Base-by-base conservation (phyloP, 1,140 invertebrate genomes). In the Pseudomyrmex pallidus region DNA sequence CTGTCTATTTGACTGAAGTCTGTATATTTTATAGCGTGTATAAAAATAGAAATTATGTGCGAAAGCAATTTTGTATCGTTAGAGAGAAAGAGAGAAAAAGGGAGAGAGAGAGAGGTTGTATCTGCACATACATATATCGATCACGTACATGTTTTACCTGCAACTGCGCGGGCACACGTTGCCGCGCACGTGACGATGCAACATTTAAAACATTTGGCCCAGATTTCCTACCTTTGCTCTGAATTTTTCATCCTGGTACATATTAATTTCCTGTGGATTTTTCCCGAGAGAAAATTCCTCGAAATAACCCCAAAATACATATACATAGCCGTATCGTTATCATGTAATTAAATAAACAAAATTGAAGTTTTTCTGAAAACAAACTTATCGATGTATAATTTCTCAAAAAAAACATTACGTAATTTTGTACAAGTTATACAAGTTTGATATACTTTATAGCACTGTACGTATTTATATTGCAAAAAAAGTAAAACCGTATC, bases 101-200 rank as follows among this genome's bases (percentile, higher is more conserved):
- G 17, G 0, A 0, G 22, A 48, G 10, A 25, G 10, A 25, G 22
- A 68, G 8, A 68, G 12, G 35, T 1, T 1, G 10, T 67, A 50
- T 67, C 12, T 20, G 48, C 1, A 48, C 2, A 48, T 10, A 67
- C 8, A 15, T 5, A 50, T 10, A 59, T 80, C 15, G n/a, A 63
- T 25, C 44, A 72, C 35, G 64, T 22, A 78, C 35, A 12, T 66
- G 10, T 52, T 76, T 3, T 22, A 78, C 13, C 35, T 70, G 52
- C 50, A 25, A 72, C 66, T 78, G 52, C 54, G 25, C 35, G 5
- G 57, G n/a, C 52, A 25, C 46, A 77, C 64, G 50, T 68, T 17
- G 13, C 35, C 17, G 66, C 22, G 54, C 46, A 73, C 64, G 76
- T 80, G 66, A 72, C 66, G 20, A 61, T 72, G n/a, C 35, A 73